A percentile compares a stretch with the other conserved stretches of the same genome.
Evolutionary conservation across 2,113 vertebrate species (phyloP).

Genomic region (Fulica atra): DNA sequence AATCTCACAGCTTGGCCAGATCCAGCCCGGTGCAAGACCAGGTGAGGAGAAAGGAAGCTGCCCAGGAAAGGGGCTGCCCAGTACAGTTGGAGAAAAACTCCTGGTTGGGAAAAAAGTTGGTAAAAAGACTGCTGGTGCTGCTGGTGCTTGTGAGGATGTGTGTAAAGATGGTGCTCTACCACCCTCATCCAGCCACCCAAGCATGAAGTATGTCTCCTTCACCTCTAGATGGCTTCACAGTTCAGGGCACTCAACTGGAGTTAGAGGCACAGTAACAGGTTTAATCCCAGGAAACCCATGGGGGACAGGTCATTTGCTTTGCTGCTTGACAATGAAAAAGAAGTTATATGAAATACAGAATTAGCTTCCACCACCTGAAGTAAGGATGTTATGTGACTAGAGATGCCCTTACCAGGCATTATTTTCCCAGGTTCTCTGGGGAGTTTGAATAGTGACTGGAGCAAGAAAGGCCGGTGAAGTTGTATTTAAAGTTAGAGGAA

Average conservation of each 20-base stretch:
- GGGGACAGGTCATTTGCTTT: neutral
- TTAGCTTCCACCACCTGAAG: neutral
- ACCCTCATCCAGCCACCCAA: accelerated
- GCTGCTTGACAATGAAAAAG: neutral
- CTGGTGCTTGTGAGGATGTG: neutral
- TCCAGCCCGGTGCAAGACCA: neutral
- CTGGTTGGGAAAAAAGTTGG: neutral
- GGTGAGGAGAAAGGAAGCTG: neutral
- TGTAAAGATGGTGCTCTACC: neutral
- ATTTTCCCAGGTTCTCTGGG: neutral
- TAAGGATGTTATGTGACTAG: accelerated
- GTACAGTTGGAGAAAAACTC: neutral
- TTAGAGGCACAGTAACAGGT: neutral
- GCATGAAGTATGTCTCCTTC: neutral
- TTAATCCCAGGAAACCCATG: neutral
- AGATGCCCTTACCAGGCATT: neutral
- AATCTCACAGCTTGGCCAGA: neutral
- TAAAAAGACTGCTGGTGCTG: neutral
- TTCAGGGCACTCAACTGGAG: neutral
- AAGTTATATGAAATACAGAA: neutral
- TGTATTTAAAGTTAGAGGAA: neutral
- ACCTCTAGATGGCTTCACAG: neutral
- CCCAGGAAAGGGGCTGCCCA: too few relatives aligned
- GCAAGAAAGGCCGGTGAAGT: neutral
- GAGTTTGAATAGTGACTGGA: neutral